These are phyloP conservation scores for Pyrrhura leucotis DNA, from an alignment of 2,797 vertebrate species.

Conservation along the genomic window DNA sequence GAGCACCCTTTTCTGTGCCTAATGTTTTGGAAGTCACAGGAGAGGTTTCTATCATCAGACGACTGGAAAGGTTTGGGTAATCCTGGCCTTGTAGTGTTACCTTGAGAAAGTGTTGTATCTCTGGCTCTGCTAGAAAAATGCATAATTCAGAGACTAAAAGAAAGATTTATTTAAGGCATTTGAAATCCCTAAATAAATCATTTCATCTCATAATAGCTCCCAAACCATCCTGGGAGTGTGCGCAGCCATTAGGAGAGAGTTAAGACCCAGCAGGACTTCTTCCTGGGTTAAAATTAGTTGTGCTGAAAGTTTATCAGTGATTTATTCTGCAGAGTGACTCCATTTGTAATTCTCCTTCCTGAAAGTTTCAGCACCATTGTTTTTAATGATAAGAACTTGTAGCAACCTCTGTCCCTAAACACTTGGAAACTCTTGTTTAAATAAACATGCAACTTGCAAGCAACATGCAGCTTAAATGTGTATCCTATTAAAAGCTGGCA, in stretches of 20 bases:
- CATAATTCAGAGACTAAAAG: not conserved
- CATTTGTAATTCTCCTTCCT: slow-evolving; percentile 33
- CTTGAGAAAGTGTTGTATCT: not conserved
- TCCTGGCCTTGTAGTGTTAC: not conserved
- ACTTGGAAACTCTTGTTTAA: slow-evolving; percentile 71
- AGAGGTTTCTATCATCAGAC: not conserved
- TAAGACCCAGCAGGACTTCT: not conserved
- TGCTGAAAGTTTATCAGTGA: slow-evolving; percentile 67
- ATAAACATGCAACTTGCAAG: slow-evolving; percentile 73
- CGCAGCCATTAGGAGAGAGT: not conserved
- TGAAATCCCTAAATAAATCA: slow-evolving; percentile 45
- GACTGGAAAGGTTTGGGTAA: not conserved
- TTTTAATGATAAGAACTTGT: slow-evolving; percentile 77
- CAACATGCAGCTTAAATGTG: slow-evolving; percentile 80
- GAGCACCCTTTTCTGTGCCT: not conserved
- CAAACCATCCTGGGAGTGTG: not conserved
- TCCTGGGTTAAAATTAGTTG: slow-evolving; percentile 16
- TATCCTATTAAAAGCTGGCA: slow-evolving; percentile 81
- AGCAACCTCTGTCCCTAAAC: slow-evolving; percentile 81
- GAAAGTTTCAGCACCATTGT: slow-evolving; percentile 65
- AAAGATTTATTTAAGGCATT: slow-evolving; percentile 19
- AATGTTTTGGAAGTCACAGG: not conserved
- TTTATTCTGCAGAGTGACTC: slow-evolving; percentile 52
- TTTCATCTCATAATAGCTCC: not conserved
- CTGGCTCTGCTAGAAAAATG: not conserved